A percentile compares a stretch with the other conserved stretches of the same genome.
Evolutionary conservation across 2,797 vertebrate species (phyloP).

Genomic region (Gymnothorax javanicus): DNA sequence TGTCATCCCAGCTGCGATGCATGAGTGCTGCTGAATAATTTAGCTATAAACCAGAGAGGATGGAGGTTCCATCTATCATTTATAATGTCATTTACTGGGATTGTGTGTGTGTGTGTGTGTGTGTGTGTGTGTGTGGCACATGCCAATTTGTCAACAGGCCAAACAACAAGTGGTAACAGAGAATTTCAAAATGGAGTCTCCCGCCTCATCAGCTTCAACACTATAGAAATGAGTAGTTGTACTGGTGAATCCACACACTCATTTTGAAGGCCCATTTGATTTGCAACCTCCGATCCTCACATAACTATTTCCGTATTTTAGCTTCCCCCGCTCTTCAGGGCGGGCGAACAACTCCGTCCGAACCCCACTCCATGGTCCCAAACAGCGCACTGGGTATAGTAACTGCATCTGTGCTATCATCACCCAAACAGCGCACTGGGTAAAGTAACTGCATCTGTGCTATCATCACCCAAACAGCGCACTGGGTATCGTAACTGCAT

Average conservation of each 20-base stretch:
- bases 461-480: background rate
- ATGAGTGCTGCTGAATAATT: background rate
- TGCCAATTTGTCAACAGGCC: background rate
- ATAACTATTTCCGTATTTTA: background rate
- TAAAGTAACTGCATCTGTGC: background rate
- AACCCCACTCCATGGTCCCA: too few relatives aligned
- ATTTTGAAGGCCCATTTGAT: slow-evolving; percentile 11
- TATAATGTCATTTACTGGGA: background rate
- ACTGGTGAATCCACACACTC: background rate
- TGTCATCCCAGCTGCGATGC: background rate
- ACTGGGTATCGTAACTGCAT: slow-evolving; percentile 11
- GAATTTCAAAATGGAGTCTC: background rate
- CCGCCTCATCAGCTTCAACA: background rate
- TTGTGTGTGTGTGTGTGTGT: background rate
- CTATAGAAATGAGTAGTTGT: background rate
- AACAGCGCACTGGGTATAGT: background rate
- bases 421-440: background rate
- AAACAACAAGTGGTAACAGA: background rate
- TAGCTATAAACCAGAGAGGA: background rate
- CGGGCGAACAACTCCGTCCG: too few relatives aligned
- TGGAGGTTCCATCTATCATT: background rate
- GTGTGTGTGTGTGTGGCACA: background rate
- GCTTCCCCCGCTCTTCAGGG: too few relatives aligned
- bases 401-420: background rate
- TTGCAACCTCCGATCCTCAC: background rate